These are phyloP conservation scores for Leuciscus waleckii DNA, from an alignment of 2,797 vertebrate species.

Conservation along the genomic window DNA sequence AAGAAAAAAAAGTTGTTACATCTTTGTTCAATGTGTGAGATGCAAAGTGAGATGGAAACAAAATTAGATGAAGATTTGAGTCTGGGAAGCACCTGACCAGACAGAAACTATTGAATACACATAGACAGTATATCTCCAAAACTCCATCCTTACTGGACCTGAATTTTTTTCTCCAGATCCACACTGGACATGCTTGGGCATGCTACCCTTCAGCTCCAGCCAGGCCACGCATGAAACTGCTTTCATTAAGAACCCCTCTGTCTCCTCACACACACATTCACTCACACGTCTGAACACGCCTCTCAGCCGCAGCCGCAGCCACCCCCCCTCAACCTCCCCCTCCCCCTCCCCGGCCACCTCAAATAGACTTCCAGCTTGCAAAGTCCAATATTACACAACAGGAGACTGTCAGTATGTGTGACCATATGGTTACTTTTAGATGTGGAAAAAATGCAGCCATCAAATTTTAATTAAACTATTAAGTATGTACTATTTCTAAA, in stretches of 20 bases:
- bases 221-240: slow-evolving; percentile 38
- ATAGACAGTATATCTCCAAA: background rate
- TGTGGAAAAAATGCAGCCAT: background rate
- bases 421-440: background rate
- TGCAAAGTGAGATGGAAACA: background rate
- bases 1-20: background rate
- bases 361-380: slow-evolving; percentile 14
- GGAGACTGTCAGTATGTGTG: background rate
- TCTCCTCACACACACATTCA: slow-evolving; percentile 40
- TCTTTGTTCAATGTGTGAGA: slow-evolving; percentile 2
- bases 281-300: slow-evolving; percentile 44
- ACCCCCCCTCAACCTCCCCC: background rate
- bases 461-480: background rate
- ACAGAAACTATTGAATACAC: background rate
- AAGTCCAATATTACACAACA: slow-evolving; percentile 15
- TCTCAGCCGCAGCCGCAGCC: slow-evolving; percentile 43
- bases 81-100: background rate
- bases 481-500: background rate
- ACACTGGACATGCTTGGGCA: slow-evolving; percentile 41
- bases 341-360: background rate
- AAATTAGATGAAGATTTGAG: background rate
- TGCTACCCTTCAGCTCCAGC: slow-evolving; percentile 36
- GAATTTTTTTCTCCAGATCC: background rate
- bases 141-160: background rate
- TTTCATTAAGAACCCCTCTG: slow-evolving; percentile 48